Percentiles rank a stretch among this genome's conserved stretches.
Conservation (phyloP, 2,888 invertebrate species). For the Chironomus tentans region DNA sequence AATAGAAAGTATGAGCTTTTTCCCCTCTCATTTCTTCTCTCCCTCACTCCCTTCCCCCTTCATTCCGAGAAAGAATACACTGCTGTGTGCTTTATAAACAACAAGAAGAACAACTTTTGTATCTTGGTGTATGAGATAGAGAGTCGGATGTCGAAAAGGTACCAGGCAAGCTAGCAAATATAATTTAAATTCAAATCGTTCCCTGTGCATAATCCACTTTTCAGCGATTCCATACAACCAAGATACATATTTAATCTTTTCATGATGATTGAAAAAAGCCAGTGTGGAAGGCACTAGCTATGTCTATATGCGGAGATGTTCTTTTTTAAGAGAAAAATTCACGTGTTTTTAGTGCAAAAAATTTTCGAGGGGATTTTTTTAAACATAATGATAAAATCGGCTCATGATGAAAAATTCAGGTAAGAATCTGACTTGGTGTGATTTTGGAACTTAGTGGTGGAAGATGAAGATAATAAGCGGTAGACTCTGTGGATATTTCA, state of each 20-base stretch:
- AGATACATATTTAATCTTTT: not conserved
- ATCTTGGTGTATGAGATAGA: not conserved
- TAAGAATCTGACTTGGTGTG: too few species aligned
- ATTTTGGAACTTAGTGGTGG: too few species aligned
- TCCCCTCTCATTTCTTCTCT: too few species aligned
- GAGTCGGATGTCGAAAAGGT: not conserved
- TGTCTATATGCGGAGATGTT: not conserved
- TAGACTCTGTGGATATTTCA: too few species aligned
- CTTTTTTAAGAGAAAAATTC: not conserved
- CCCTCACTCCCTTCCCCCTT: not conserved
- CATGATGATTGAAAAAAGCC: not conserved
- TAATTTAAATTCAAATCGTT: slow-evolving; percentile 11
- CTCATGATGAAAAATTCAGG: too few species aligned
- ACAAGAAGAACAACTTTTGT: not conserved
- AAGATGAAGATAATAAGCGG: too few species aligned
- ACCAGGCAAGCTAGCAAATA: not conserved
- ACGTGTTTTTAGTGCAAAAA: not conserved
- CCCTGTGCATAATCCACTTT: not conserved
- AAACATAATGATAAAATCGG: too few species aligned
- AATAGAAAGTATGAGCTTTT: too few species aligned
- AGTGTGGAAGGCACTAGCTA: not conserved
- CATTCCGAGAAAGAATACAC: not conserved
- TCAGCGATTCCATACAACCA: not conserved
- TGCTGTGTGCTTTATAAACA: not conserved
- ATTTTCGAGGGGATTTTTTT: too few species aligned